A percentile compares a stretch with the other conserved stretches of the same genome.
Evolutionary conservation across 2,113 vertebrate genomes (phyloP).

Genomic region (Saccopteryx leptura): DNA sequence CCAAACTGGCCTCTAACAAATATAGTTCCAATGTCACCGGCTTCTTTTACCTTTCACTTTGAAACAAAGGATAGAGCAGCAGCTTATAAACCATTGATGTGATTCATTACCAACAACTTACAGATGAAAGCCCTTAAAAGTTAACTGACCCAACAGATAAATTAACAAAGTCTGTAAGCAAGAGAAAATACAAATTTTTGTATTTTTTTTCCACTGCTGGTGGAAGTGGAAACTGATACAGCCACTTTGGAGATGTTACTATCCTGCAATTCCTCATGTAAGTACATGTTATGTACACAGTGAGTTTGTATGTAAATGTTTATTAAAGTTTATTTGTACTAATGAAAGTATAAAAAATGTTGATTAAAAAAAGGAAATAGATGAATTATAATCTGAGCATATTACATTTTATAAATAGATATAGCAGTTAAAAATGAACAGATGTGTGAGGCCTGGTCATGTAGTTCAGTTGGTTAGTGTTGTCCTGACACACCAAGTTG

Average conservation of each 20-base stretch:
- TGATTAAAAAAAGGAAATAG: not conserved
- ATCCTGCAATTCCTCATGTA: not conserved
- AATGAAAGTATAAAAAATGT: not conserved
- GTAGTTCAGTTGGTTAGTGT: too few relatives aligned
- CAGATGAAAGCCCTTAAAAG: not conserved
- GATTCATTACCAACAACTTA: not conserved
- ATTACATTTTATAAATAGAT: not conserved
- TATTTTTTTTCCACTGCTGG: not conserved
- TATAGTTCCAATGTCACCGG: not conserved
- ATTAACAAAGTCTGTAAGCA: not conserved
- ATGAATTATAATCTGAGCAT: not conserved
- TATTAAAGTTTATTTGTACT: not conserved
- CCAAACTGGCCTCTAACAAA: not conserved
- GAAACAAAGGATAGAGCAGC: not conserved
- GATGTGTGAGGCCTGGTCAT: not conserved
- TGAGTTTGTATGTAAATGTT: not conserved
- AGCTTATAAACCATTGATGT: slow-evolving; percentile 8
- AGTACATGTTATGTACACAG: not conserved
- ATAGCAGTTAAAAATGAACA: slow-evolving; percentile 8
- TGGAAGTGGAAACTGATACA: not conserved
- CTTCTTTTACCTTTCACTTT: not conserved
- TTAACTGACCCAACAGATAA: slow-evolving; percentile 24
- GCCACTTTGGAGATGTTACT: not conserved
- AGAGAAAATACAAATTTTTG: not conserved
- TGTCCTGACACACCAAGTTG: too few relatives aligned